phyloP scores from a whole-genome alignment of 2,113 vertebrate genomes.

The Leiothrix lutea region DNA sequence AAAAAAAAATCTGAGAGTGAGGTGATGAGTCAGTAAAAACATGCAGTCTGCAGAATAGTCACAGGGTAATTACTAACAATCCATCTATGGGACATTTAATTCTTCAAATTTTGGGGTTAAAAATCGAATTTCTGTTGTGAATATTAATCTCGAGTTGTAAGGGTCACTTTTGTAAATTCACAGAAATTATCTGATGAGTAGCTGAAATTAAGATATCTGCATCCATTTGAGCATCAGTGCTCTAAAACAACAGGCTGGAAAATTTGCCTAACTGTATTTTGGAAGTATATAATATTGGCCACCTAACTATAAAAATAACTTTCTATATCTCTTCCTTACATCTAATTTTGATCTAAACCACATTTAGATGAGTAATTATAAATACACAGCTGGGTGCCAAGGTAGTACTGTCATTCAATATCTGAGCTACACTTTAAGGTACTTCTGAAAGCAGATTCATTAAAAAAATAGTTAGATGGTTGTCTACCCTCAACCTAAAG shows the following conservation, averaged over 20 bases:
- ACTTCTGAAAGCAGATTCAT: not conserved
- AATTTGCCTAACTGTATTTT: not conserved
- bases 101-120: not conserved
- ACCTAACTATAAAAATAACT: not conserved
- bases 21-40: not conserved
- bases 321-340: not conserved
- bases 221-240: not conserved
- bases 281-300: not conserved
- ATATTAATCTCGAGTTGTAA: not conserved
- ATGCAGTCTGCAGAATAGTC: not conserved
- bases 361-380: not conserved
- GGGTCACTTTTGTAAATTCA: not conserved
- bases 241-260: not conserved
- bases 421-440: not conserved
- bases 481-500: not conserved
- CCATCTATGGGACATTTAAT: not conserved
- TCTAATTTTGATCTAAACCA: not conserved
- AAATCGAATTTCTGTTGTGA: not conserved
- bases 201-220: not conserved
- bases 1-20: not conserved
- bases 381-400: not conserved
- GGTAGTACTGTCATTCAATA: not conserved
- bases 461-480: not conserved
- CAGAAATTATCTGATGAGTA: not conserved
- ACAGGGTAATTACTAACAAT: not conserved